Base-by-base conservation (phyloP, 2,888 invertebrate species). In the Drepana falcataria region DNA sequence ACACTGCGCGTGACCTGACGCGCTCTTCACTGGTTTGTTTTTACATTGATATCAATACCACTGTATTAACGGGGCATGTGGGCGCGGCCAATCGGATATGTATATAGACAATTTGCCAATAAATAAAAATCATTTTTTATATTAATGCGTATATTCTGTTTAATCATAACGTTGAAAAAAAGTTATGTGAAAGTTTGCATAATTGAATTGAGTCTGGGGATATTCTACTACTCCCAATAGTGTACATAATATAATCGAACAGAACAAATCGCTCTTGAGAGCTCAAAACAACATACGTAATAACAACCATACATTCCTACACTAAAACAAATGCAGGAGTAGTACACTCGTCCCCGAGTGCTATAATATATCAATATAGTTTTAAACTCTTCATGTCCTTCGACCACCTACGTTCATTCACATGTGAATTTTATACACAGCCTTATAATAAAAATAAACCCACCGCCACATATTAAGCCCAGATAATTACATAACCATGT, bases 121-220 rank as follows among this genome's bases (percentile, higher is more conserved):
- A 60, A 85, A 78, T 69, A 66, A 85, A 85, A 84, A 56, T 61
- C 60, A 55, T 53, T 53, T 21, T 55, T 78, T 76, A 80, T 85
- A 84, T 85, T 83, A 85, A 87, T 87, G 87, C 84, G 80, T 87
- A 88, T 89, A 89, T 78, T 85, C 78, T 80, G 77, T 85, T 87
- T 87, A 84, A 85, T 81, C 82, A 82, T 85, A 85, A 89, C 89
- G 88, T 87, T 85, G 80, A 86, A 89, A 88, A 83, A 86, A 81
- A 72, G 79, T 77, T 79, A 83, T 78, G 84, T 85, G 86, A 87
- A 84, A 86, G 84, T 83, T 83, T 81, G 87, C 88, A 83, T 85
- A 84, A 84, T 84, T 79, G 75, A 83, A 83, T 79, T 71, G 75
- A 82, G 72, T 81, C 71, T 66, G 69, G 73, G 74, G 71, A 73